A percentile compares a stretch with the other conserved stretches of the same genome.
phyloP scores from a whole-genome alignment of 2,888 invertebrate species.

The Parnassius mnemosyne region DNA sequence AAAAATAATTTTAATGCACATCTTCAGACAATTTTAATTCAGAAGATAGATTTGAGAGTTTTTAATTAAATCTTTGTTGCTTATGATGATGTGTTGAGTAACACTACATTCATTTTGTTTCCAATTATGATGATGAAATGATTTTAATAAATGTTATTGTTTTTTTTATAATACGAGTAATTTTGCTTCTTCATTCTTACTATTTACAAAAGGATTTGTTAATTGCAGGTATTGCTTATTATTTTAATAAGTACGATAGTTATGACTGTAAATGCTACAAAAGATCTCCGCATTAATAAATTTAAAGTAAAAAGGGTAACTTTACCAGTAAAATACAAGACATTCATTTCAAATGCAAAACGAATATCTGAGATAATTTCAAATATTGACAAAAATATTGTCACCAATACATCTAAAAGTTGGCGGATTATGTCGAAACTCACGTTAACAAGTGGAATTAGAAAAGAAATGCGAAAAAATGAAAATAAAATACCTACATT shows the following conservation, averaged over 20 bases:
- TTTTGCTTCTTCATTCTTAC: too few species aligned
- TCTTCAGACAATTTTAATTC: too few species aligned
- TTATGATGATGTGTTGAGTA: too few species aligned
- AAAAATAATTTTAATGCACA: too few species aligned
- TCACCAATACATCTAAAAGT: not conserved
- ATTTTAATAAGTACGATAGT: constrained; percentile 5
- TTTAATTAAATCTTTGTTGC: too few species aligned
- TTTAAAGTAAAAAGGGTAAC: constrained; percentile 2
- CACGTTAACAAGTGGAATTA: constrained; percentile 2
- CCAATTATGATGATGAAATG: too few species aligned
- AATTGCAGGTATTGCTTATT: constrained; percentile 15
- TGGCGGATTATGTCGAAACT: not conserved
- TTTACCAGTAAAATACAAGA: not conserved
- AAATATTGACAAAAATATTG: not conserved
- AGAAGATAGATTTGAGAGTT: too few species aligned
- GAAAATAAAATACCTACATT: not conserved
- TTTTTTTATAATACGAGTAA: too few species aligned
- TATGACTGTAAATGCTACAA: not conserved
- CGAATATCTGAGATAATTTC: not conserved
- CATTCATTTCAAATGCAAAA: not conserved
- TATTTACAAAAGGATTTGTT: not conserved
- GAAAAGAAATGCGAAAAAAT: not conserved
- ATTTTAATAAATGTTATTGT: too few species aligned
- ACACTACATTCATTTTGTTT: too few species aligned
- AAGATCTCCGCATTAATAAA: not conserved